Evolutionary conservation across 2,797 vertebrate species (phyloP), one percentile per base, ranked within the genome.

Genomic region (Tympanoctomys barrerae): DNA sequence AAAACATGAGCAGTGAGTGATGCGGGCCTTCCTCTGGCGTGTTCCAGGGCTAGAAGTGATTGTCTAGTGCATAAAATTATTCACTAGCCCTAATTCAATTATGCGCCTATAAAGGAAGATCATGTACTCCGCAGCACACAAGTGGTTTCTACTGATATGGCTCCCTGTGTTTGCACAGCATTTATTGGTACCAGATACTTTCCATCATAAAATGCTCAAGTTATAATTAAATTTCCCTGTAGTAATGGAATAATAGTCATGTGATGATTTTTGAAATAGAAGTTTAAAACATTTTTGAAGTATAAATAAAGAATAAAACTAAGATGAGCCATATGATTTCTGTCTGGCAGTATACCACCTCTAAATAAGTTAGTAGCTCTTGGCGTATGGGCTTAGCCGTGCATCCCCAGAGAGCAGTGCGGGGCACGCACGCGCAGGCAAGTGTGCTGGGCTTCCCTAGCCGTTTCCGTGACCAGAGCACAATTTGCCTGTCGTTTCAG

Each of bases 11-110:
- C 81, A 97, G 94, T 91, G 84, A 97, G 79, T 85, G 97, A 84
- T 96, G 97, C 90, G 88, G 98, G 95, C 80, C 94, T 96, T 71
- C 84, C 97, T 86, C 97, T 98, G 98, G 98, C 98, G 95, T 97
- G 95, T 98, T 98, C 96, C 97, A 98, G 96, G 78, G 89, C 87
- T 96, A 96, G 95, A 98, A 98, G 98, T 97, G 97, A 92, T 97
- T 98, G 95, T 97, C 90, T 97, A 96, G 89, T 16, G 39, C 39
- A 2, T 97, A 97, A 97, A 98, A 97, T 82, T 95, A 96, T 93
- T 97, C 89, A 95, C 77, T 96, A 96, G 96, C 57, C 80, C 96
- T 97, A 97, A 98, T 97, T 97, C 98, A 97, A 95, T 89, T 95
- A 93, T 36, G 85, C 62, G 96, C 77, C 26, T 96, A 2, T 86